A percentile compares a stretch with the other conserved stretches of the same genome.
These are phyloP conservation scores for Aix galericulata DNA, from an alignment of 2,113 vertebrate genomes.

Conservation along the genomic window DNA sequence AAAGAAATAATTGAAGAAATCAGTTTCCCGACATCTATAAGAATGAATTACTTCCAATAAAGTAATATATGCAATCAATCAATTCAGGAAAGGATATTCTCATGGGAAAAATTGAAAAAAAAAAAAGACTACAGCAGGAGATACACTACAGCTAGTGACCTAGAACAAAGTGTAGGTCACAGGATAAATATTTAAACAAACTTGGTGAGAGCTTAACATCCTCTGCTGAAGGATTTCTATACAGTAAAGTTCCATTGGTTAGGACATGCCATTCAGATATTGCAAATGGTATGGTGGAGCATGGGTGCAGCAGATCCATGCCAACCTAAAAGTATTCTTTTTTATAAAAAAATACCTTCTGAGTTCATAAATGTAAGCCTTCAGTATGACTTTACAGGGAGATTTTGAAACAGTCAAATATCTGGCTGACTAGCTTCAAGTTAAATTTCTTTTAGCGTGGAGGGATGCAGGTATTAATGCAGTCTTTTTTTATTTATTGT, in stretches of 20 bases:
- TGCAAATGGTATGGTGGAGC: not conserved
- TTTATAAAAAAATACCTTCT: not conserved
- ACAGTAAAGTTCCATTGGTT: not conserved
- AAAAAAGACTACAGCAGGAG: not conserved
- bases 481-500: not conserved
- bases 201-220: not conserved
- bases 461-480: not conserved
- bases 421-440: not conserved
- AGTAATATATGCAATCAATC: conserved; percentile 70
- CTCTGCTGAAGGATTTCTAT: not conserved
- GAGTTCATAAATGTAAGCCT: not conserved
- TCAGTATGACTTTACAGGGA: not conserved
- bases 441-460: conserved; percentile 7
- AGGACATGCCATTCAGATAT: not conserved
- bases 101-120: not conserved
- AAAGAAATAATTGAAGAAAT: conserved; percentile 73
- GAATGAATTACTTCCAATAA: conserved; percentile 64
- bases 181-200: conserved; percentile 26
- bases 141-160: not conserved
- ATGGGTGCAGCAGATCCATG: not conserved
- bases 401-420: not conserved
- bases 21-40: conserved; percentile 64
- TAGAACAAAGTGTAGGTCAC: not conserved
- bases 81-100: conserved; percentile 41
- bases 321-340: not conserved